Evolutionary conservation across 2,888 invertebrate genomes (phyloP), one percentile per base, ranked within the genome.

Genomic region (Octodonta nipae): DNA sequence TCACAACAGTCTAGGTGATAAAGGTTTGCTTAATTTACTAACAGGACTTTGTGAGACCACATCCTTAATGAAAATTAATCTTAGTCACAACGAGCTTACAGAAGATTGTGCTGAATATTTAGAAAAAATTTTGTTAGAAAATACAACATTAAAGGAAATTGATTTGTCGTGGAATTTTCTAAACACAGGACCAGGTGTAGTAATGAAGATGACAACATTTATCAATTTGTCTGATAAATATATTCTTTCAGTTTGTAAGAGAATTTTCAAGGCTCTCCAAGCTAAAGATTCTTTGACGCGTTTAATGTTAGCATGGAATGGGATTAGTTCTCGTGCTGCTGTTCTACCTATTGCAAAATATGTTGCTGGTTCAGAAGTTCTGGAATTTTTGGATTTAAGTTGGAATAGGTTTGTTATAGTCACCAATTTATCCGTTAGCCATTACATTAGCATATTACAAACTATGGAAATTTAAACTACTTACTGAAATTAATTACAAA

Each of bases 111-210:
- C 58, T 1, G 43, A 49, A 34, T 40, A 49, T 28, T 42, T 73
- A 13, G 56, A 60, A 26, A 33, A 47, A 20, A 53, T 67, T 46
- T 41, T 68, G 15, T 37, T 40, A 7, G 56, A 59, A 34, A 67
- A 67, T 36, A 53, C 53, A 14, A 50, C 49, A 2, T 43, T 73
- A n/a, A 55, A 61, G 38, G 48, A 56, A 16, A 43, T 73, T 8
- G 61, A 70, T 51, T 54, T 73, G 27, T 63, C 68, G 0, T 68
- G 69, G 67, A 73, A 72, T 50, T 59, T 60, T 25, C 58, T 73
- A 14, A 60, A 57, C 30, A 50, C 61, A 34, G 47, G 37, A 8
- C 41, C 55, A 54, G 54, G 63, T 60, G 46, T 46, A 22, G 7
- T 6, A 12, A 51, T 26, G 33, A 34, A 28, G 10, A 16, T 10